Conservation (phyloP, 2,797 vertebrate genomes). For the Anas acuta region DNA sequence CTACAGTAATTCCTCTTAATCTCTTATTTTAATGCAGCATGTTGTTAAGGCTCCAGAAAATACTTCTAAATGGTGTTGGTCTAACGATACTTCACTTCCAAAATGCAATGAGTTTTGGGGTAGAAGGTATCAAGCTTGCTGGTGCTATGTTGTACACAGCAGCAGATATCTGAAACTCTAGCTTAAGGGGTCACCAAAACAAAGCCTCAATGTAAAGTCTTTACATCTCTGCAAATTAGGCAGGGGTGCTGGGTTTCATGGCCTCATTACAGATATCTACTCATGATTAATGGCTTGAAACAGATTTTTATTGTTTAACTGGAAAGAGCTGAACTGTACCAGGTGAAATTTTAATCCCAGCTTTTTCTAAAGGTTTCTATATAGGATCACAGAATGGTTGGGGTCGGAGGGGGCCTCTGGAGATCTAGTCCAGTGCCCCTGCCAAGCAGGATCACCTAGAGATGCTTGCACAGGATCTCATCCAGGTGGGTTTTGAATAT, state of each 20-base stretch:
- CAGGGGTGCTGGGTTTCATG: conserved; percentile 5
- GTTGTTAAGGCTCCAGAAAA: not conserved
- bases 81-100: not conserved
- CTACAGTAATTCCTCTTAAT: not conserved
- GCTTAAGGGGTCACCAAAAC: not conserved
- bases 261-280: conserved; percentile 29
- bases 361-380: not conserved
- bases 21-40: not conserved
- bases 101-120: not conserved
- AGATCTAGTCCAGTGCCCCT: too few species aligned
- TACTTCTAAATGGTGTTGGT: not conserved
- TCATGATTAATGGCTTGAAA: conserved; percentile 51
- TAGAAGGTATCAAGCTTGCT: not conserved
- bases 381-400: too few species aligned
- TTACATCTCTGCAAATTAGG: conserved; percentile 1
- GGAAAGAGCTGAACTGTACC: not conserved
- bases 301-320: conserved; percentile 19
- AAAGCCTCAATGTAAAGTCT: conserved; percentile 15
- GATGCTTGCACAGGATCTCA: too few species aligned
- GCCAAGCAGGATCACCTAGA: too few species aligned
- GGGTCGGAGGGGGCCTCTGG: too few species aligned
- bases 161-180: not conserved
- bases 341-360: not conserved
- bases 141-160: not conserved
- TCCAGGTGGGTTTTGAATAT: too few species aligned